These are phyloP conservation scores for Illadopsis cleaveri DNA, from an alignment of 2,113 vertebrate species.

Conservation along the genomic window DNA sequence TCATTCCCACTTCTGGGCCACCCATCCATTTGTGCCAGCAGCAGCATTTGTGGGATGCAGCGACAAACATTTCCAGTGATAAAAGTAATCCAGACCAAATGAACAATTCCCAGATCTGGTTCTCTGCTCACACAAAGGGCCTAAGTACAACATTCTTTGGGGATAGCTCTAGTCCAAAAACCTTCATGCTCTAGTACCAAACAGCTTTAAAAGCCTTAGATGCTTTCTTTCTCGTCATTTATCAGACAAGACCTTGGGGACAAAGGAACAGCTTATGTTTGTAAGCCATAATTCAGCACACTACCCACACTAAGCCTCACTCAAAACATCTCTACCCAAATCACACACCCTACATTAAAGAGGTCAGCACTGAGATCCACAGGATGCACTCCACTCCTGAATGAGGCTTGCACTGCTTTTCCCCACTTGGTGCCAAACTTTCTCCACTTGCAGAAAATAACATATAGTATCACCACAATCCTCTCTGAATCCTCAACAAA, in stretches of 20 bases:
- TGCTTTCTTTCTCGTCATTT: background rate
- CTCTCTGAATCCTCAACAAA: background rate
- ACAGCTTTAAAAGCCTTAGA: background rate
- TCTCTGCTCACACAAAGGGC: background rate
- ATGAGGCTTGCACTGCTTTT: background rate
- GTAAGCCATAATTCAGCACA: background rate
- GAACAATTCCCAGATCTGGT: background rate
- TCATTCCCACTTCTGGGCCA: background rate
- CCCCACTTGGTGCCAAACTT: background rate
- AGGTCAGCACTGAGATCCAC: background rate
- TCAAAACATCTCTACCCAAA: background rate
- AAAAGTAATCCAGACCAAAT: background rate
- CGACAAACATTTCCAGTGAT: background rate
- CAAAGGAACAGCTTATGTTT: background rate
- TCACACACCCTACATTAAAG: background rate
- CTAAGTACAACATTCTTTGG: background rate
- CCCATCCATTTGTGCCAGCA: background rate
- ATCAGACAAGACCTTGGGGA: background rate
- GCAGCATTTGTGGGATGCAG: background rate
- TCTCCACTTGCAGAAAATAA: background rate
- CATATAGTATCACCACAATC: background rate
- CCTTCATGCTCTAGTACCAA: background rate
- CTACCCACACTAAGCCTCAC: fast-evolving
- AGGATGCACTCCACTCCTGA: background rate
- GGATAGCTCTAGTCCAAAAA: background rate